These are phyloP conservation scores for Tetramorium bicarinatum DNA, from an alignment of 2,888 invertebrate species.

Conservation along the genomic window DNA sequence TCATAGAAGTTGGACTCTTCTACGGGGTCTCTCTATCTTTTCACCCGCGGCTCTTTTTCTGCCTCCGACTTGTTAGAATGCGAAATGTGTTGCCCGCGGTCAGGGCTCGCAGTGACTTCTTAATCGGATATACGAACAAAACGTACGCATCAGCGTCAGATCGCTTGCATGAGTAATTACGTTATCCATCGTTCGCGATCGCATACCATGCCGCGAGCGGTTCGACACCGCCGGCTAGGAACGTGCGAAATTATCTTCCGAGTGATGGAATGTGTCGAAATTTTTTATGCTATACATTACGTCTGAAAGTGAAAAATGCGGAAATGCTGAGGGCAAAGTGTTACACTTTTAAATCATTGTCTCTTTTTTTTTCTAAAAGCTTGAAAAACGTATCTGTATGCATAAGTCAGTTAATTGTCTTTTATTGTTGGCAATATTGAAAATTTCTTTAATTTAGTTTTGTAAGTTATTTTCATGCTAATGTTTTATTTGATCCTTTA, in stretches of 20 bases:
- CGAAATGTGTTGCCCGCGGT: slow-evolving; percentile 40
- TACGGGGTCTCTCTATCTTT: background rate
- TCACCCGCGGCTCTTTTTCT: background rate
- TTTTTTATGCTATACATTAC: background rate
- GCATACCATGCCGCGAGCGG: slow-evolving; percentile 38
- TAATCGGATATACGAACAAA: slow-evolving; percentile 58
- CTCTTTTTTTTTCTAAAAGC: background rate
- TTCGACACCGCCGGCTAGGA: slow-evolving; percentile 35
- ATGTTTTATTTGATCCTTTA: background rate
- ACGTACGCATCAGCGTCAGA: slow-evolving; percentile 51
- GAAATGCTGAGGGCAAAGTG: background rate
- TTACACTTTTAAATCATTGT: background rate
- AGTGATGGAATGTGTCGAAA: background rate
- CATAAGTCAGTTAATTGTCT: background rate
- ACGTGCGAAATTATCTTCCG: slow-evolving; percentile 27
- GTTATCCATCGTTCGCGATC: slow-evolving; percentile 54
- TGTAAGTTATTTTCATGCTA: slow-evolving; percentile 11
- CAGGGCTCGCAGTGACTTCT: slow-evolving; percentile 61
- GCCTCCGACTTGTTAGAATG: slow-evolving; percentile 42
- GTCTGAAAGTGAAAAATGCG: background rate
- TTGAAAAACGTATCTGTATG: background rate
- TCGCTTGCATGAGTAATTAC: slow-evolving; percentile 52
- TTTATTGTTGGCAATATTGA: background rate
- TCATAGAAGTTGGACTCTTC: background rate
- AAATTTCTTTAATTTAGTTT: background rate